Evolutionary conservation across 2,113 vertebrate species (phyloP), one percentile per base, ranked within the genome.

Genomic region (Sinocyclocheilus anshuiensis): DNA sequence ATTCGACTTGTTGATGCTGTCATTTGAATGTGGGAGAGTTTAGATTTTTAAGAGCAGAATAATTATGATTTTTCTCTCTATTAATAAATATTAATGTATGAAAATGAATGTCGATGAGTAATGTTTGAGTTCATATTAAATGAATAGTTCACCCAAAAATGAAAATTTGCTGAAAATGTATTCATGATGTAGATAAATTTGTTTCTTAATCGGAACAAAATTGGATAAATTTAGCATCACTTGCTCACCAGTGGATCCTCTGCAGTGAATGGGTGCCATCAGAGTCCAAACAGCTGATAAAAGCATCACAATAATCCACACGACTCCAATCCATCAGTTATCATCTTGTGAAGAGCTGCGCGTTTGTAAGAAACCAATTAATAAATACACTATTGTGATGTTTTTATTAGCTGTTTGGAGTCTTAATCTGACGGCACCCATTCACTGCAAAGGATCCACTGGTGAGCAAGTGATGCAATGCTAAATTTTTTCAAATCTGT

Each of bases 1-100:
- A 50, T 67, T 75, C 84, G 86, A 72, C 65, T 6, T 82, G 16
- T 22, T 18, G 63, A 5, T 50, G 86, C 84, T 86, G 36, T 75
- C 67, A 20, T 75, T 83, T 77, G 5, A 50, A 69, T 18, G 24
- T 15, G n/a, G 33, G 39, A 85, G 50, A 57, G 74, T 29, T 77
- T 18, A 33, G 26, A 77, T 83, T 24, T 57, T 29, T 16, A 26
- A 24, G 7, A 50, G 45, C 45, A 26, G 48, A 53, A 77, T 77
- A 53, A 29, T 77, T 10, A 29, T 8, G 24, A 16, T 33, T 55
- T 72, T 6, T 72, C 33, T 72, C 33, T 8, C 7, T 59, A 9
- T 59, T 59, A 59, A 9, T 59, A 59, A 22, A 59, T 59, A 59
- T 59, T 59, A 22, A 3, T 59, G 57, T 59, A 59, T 22, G 20